Base-by-base conservation (phyloP, 1,140 invertebrate genomes). In the Trypoxylus dichotomus region DNA sequence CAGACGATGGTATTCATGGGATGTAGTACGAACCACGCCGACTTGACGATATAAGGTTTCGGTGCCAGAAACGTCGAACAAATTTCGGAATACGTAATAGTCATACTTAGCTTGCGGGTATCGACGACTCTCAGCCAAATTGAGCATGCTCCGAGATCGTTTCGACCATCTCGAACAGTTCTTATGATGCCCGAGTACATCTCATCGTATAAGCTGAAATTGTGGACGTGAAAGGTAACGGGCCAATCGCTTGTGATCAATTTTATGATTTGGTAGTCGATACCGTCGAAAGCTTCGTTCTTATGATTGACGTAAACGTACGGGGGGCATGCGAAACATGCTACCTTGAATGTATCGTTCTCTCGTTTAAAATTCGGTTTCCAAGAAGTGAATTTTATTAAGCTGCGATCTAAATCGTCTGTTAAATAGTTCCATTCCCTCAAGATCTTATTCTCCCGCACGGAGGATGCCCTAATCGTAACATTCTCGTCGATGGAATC, bases 201-300 rank as follows among this genome's bases (percentile, higher is more conserved):
- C 2, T 68, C 60, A 15, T 2, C 7, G 24, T 68, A 68, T 13
- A 27, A 3, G n/a, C 5, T 37, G 5, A 15, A 74, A 8, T 74
- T 74, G 21, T n/a, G 7, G 6, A 37, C 19, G 1, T 41, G n/a
- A 32, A 41, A 74, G 6, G 19, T 27, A 3, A 42, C 27, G n/a
- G 72, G 72, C 72, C 72, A 74, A 15, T 42, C 41, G 10, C 41
- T 1, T 13, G 72, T 42, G 7, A 37, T 74, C 11, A 41, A 43
- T 74, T 74, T 74, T 8, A 74, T 74, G 21, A 74, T 74, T 41
- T 74, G 32, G 21, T 41, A 37, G 21, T 74, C 72, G 10, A 74
- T 74, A 8, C 72, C 72, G 5, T 74, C 72, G 24, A 68, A 27
- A 25, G 25, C 72, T 37, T 19, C 32, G 13, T 41, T 74, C 3